Evolutionary conservation across 2,113 vertebrate species (phyloP).

Genomic region (Chunga burmeisteri): DNA sequence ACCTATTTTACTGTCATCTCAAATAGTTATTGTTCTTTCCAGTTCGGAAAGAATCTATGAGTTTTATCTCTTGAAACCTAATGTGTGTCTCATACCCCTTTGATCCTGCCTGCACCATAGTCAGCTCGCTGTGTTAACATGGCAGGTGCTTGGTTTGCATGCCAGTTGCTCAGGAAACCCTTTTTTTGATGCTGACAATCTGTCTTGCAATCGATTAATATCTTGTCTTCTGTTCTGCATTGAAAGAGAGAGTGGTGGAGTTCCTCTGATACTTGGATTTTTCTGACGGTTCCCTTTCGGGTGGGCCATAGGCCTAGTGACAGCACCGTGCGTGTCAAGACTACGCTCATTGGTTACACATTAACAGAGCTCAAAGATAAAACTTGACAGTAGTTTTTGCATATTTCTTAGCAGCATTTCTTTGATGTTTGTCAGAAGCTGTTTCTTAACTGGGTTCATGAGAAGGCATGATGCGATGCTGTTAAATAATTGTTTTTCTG

Average conservation of each 20-base stretch:
- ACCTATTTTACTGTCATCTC: not conserved
- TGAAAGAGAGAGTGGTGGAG: not conserved
- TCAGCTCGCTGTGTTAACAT: not conserved
- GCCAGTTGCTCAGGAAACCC: not conserved
- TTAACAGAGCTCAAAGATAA: not conserved
- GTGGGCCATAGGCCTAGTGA: not conserved
- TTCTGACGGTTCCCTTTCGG: not conserved
- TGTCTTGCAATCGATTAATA: not conserved
- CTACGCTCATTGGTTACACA: not conserved
- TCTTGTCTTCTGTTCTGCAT: not conserved
- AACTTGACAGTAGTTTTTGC: not conserved
- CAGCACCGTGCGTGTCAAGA: not conserved
- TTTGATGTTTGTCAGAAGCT: not conserved
- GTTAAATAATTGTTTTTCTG: not conserved
- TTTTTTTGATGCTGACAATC: not conserved
- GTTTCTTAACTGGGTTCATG: not conserved
- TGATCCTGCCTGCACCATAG: not conserved
- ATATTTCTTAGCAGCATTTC: not conserved
- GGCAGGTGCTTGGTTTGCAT: not conserved
- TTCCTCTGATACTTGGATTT: not conserved
- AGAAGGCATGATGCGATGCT: accelerated
- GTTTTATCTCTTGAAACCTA: not conserved
- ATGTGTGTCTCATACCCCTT: not conserved
- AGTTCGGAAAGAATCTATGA: not conserved
- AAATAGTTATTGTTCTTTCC: not conserved